Conservation (phyloP, 2,888 invertebrate species). For the Caradrina kadenii region DNA sequence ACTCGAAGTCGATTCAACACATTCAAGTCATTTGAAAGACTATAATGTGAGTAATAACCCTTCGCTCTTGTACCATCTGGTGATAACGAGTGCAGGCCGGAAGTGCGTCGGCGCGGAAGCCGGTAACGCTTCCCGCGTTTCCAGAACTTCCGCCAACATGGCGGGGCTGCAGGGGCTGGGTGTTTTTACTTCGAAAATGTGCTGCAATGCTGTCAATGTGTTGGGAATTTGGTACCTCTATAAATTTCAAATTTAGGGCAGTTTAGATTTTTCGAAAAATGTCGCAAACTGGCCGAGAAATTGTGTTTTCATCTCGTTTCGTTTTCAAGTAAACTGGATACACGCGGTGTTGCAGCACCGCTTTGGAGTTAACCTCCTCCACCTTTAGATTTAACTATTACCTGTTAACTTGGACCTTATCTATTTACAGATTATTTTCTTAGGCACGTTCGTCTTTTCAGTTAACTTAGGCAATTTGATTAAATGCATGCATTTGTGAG, state of each 20-base stretch:
- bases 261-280: constrained; percentile 22
- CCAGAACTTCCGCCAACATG: constrained; percentile 71
- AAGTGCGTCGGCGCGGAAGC: constrained; percentile 76
- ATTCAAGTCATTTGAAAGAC: constrained; percentile 40
- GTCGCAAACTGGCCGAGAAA: constrained; percentile 28
- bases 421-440: no score
- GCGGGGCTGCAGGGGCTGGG: constrained; percentile 58
- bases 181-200: constrained; percentile 42
- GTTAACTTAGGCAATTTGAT: no score
- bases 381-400: not conserved
- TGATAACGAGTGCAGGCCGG: constrained; percentile 69
- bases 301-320: constrained; percentile 32
- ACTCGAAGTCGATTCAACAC: constrained; percentile 24
- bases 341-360: not conserved
- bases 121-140: constrained; percentile 72
- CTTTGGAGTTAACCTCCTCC: constrained; percentile 4
- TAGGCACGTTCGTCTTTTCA: no score
- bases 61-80: constrained; percentile 61
- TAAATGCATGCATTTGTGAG: not conserved
- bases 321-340: constrained; percentile 11
- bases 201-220: constrained; percentile 51
- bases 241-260: constrained; percentile 35
- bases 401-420: no score
- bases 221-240: constrained; percentile 39
- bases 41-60: constrained; percentile 40